Evolutionary conservation across 1,140 invertebrate genomes (phyloP).

Genomic region (Lucilia cuprina): DNA sequence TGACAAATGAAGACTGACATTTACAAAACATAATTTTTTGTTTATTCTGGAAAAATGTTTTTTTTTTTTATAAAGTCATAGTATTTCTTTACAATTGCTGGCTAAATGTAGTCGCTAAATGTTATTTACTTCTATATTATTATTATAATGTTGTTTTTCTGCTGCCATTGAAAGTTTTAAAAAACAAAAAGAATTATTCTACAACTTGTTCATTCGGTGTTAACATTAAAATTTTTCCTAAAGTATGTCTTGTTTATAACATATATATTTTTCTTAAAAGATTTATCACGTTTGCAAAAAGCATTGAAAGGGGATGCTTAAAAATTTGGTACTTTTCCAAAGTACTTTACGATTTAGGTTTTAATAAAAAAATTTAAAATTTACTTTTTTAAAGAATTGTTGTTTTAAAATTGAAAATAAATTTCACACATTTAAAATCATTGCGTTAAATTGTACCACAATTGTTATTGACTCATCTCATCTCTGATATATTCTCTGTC

Average conservation of each 20-base stretch:
- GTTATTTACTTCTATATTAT: not conserved
- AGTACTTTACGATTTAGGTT: too few relatives aligned
- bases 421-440: too few relatives aligned
- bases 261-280: not conserved
- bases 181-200: not conserved
- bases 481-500: not conserved
- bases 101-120: not conserved
- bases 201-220: not conserved
- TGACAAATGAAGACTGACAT: constrained; percentile 62
- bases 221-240: not conserved
- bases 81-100: too few relatives aligned
- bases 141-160: constrained; percentile 15
- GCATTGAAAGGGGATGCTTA: too few relatives aligned
- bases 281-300: not conserved
- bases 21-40: constrained; percentile 52
- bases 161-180: not conserved
- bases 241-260: not conserved
- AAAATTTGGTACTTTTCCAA: too few relatives aligned
- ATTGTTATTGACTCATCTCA: too few relatives aligned
- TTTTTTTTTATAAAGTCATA: not conserved
- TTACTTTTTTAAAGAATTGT: too few relatives aligned
- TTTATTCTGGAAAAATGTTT: not conserved
- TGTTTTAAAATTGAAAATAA: too few relatives aligned
- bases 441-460: too few relatives aligned
- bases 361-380: too few relatives aligned